These are phyloP conservation scores for Falco punctatus DNA, from an alignment of 2,113 vertebrate species.

Conservation along the genomic window DNA sequence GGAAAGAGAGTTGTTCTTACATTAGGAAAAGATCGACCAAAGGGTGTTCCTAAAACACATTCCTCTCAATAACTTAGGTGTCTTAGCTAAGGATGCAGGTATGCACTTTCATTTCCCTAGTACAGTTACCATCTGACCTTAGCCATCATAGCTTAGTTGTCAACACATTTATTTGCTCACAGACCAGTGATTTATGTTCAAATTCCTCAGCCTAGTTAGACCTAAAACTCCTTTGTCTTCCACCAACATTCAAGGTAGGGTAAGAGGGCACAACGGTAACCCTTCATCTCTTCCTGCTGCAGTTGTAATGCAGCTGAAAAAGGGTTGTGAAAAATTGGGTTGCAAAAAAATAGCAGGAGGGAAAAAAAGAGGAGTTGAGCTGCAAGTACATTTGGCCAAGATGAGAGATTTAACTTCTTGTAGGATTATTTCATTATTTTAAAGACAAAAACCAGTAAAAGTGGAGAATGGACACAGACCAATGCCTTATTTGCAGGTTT, in stretches of 20 bases:
- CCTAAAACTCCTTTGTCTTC: background rate
- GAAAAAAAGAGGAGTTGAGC: background rate
- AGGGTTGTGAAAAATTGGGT: background rate
- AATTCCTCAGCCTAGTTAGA: background rate
- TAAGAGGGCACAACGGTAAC: background rate
- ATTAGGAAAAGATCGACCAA: background rate
- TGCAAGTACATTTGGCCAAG: background rate
- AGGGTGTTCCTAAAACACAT: background rate
- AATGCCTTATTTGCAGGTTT: background rate
- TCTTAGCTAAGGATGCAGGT: background rate
- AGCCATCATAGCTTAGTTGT: background rate
- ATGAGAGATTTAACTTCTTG: background rate
- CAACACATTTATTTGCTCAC: background rate
- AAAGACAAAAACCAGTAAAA: background rate
- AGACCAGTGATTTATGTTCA: background rate
- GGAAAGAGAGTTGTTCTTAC: background rate
- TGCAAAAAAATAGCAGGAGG: background rate
- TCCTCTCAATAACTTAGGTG: background rate
- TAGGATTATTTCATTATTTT: background rate
- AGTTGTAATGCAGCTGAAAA: background rate
- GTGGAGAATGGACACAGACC: fast-evolving
- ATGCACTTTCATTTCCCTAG: background rate
- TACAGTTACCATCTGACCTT: background rate
- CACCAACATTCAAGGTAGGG: background rate
- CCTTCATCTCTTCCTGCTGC: background rate